Base-by-base conservation (phyloP, 2,888 invertebrate genomes). In the Eilema caniola region DNA sequence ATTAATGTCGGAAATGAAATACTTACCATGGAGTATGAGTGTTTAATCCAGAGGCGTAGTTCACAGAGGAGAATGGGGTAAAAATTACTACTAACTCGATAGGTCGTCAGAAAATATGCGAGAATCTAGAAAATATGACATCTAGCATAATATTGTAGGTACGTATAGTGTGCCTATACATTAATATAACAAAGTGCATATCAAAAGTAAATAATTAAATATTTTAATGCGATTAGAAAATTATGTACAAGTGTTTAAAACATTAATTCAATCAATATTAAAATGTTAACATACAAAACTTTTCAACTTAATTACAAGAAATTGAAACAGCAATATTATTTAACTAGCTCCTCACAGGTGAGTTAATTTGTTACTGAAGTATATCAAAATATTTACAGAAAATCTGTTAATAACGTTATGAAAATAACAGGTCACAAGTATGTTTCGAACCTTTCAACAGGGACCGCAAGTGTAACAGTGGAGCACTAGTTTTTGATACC, bases 391-490 rank as follows among this genome's bases (percentile, higher is more conserved):
- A 62, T 65, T 31, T 53, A 69, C 64, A 64, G 4, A 23, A 56
- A 64, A 67, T 47, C 33, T 10, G 65, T 71, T 71, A 71, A 57
- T 56, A 68, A 20, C 57, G 65, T 67, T 71, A 62, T 33, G 11
- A 7, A 64, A 66, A 56, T 56, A 70, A 37, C 62, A 28, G 60
- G 61, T 56, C 57, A 65, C 56, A 65, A 57, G 56, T 20, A 24
- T 11, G 20, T 56, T n/a, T 82, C 92, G 87, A 92, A 95, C 95
- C 95, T 95, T 95, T 94, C 70, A 95, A 89, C 24, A 95, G 90
- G 57, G 93, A 89, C 82, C 95, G 88, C 89, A 95, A 90, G 83
- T 95, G 93, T 79, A 95, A 92, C 70, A 95, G 90, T 69, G 88
- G 91, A 5, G 91, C 91, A 76, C 91, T 93, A 66, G 93, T 95